A percentile compares a stretch with the other conserved stretches of the same genome.
Evolutionary conservation across 2,797 vertebrate species (phyloP).

Genomic region (Eulemur rubriventer): DNA sequence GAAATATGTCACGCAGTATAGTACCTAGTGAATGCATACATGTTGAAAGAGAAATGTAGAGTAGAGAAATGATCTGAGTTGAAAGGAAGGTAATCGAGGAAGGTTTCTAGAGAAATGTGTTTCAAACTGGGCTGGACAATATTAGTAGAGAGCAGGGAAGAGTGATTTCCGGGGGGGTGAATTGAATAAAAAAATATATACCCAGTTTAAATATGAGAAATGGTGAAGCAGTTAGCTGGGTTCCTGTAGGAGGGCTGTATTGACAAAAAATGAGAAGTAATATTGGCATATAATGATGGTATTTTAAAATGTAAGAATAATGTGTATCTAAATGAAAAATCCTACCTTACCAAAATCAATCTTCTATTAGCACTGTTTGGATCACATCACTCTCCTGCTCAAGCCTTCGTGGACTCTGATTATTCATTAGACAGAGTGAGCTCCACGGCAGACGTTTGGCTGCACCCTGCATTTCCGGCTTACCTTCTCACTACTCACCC

Average conservation of each 20-base stretch:
- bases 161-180: background rate
- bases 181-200: background rate
- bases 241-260: background rate
- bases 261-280: slow-evolving; percentile 33
- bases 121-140: slow-evolving; percentile 3
- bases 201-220: slow-evolving; percentile 47
- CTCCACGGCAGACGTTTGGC: background rate
- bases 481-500: background rate
- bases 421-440: background rate
- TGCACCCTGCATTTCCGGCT: background rate
- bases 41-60: background rate
- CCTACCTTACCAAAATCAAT: background rate
- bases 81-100: background rate
- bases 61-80: background rate
- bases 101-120: background rate
- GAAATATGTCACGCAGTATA: background rate
- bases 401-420: background rate
- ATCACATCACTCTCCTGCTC: background rate
- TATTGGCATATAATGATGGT: slow-evolving; percentile 5
- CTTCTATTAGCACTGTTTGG: background rate
- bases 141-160: background rate
- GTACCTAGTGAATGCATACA: background rate
- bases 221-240: background rate
- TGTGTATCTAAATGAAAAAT: slow-evolving; percentile 16
- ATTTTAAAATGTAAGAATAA: slow-evolving; percentile 44